Conservation (phyloP, 2,797 vertebrate species). For the Yasuhikotakia modesta region DNA sequence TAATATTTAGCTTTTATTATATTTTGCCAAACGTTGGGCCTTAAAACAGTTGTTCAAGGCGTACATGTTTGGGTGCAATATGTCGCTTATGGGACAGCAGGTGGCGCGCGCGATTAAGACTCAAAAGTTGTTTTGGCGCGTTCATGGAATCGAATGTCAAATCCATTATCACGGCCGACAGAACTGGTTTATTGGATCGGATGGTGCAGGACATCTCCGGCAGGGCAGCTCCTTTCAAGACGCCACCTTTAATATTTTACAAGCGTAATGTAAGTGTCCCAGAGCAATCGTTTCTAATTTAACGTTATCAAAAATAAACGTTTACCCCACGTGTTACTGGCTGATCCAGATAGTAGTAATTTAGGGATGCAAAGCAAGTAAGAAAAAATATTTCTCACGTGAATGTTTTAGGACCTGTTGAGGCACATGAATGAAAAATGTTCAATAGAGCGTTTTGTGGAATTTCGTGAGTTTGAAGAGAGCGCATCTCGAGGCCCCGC, state of each 20-base stretch:
- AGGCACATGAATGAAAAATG: not conserved
- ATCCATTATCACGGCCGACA: not conserved
- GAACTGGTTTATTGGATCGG: not conserved
- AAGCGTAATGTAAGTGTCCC: not conserved
- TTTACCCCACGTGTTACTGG: not conserved
- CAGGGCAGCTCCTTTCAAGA: constrained; percentile 1
- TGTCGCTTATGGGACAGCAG: constrained; percentile 2
- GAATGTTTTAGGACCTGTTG: not conserved
- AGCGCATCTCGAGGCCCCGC: constrained; percentile 31
- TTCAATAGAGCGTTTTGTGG: not conserved
- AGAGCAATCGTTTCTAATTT: not conserved
- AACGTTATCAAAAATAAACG: not conserved
- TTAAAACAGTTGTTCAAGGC: no score
- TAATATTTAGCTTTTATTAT: no score
- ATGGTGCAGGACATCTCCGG: not conserved
- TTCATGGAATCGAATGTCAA: not conserved
- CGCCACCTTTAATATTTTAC: not conserved
- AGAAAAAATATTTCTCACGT: not conserved
- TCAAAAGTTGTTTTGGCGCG: not conserved
- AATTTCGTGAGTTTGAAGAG: constrained; percentile 2
- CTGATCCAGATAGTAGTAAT: not conserved
- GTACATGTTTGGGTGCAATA: no score
- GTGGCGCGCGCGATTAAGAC: constrained; percentile 22
- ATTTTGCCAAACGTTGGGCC: no score
- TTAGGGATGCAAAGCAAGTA: not conserved